Conservation (phyloP, 2,113 vertebrate genomes). For the Phyllostomus discolor region DNA sequence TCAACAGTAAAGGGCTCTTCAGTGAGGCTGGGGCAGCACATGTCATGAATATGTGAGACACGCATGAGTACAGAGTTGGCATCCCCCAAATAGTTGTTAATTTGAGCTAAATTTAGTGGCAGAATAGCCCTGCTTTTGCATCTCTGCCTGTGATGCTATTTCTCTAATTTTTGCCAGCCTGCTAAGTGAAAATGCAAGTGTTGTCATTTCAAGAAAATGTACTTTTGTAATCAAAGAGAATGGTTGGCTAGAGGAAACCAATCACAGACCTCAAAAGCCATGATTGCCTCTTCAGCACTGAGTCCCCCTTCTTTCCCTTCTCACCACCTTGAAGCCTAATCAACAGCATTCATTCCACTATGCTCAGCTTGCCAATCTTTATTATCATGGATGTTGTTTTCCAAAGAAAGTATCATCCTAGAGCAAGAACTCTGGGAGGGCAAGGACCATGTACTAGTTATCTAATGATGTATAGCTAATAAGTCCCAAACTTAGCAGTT, state of each 20-base stretch:
- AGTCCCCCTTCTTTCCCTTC: background rate
- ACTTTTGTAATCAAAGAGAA: constrained; percentile 7
- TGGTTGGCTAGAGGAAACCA: background rate
- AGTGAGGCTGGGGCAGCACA: background rate
- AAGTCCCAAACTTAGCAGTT: background rate
- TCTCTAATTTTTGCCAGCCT: constrained; percentile 47
- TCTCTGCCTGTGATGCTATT: background rate
- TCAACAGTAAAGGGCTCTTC: background rate
- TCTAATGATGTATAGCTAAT: background rate
- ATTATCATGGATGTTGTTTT: background rate
- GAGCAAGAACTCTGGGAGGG: background rate
- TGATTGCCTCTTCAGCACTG: background rate
- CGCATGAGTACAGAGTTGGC: background rate
- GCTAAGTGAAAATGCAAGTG: constrained; percentile 67
- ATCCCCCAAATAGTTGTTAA: background rate
- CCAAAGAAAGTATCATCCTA: background rate
- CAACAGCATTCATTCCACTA: background rate
- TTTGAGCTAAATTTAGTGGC: background rate
- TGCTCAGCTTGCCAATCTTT: background rate
- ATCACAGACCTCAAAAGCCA: background rate
- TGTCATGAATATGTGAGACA: background rate
- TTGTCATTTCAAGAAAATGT: constrained; percentile 24
- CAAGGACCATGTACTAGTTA: background rate
- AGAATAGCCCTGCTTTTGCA: background rate
- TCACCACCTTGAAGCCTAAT: background rate